Base-by-base conservation (phyloP, 2,888 invertebrate species). In the Disparrhopalites patrizii region DNA sequence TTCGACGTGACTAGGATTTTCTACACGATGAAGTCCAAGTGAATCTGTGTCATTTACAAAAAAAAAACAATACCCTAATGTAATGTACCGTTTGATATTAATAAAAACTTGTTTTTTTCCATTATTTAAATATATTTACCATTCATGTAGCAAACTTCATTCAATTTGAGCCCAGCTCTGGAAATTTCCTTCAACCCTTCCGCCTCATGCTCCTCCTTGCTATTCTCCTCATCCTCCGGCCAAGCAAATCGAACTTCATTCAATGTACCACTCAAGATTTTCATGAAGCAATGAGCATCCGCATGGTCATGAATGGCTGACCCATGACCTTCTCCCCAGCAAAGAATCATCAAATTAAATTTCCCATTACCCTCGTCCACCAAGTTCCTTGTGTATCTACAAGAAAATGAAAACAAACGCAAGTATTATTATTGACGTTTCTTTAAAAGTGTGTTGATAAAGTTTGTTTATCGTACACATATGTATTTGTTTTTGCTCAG, bases 251-350 rank as follows among this genome's bases (percentile, higher is more conserved):
- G 84, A 67, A 91, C 87, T 83, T 97, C 96, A 58, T 86, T 85
- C 43, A 96, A 79, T 67, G 84, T 85, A 0, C 94, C 96, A 68
- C 90, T 87, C 0, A 97, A 83, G 69, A 93, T 85, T 81, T 97
- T 99, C 90, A 99, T 95, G 79, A 99, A 95, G 79, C 99, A 99
- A 78, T 99, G 96, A 0, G 97, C 88, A 77, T 96, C 86, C 0
- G 23, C 7, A 78, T 99, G 99, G 80, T 97, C 96, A 79, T 99
- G 99, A 73, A 99, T 95, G 10, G 91, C 88, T 0, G 96, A 93
- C 0, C 91, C 91, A 73, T 95, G 93, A 0, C 92, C 93, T 78
- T 95, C 93, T 23, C 94, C 93, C 98, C 99, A 99, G 80, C 98
- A 98, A n/a, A 99, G 81, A 30, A 95, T 85, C 89, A 99, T 94